Evolutionary conservation across 2,797 vertebrate species (phyloP), one percentile per base, ranked within the genome.

Genomic region (Labeo calbasu): DNA sequence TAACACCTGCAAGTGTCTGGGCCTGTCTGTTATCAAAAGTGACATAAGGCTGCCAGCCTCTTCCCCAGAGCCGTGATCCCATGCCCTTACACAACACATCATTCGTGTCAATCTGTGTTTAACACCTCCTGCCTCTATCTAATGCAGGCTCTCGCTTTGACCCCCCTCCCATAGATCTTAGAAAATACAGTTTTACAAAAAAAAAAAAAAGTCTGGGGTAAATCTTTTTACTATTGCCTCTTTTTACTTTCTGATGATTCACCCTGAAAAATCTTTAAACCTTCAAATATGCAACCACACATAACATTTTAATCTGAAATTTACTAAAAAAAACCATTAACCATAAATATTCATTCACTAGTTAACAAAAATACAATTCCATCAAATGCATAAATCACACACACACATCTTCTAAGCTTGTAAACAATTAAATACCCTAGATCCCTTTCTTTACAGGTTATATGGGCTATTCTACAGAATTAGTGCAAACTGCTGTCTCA

Each of bases 1-100:
- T 25, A 94, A 93, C 93, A 93, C 91, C 94, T 94, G 92, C 83
- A 93, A 91, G 53, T 59, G 92, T 92, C 91, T 89, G 89, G 77
- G 88, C 11, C 89, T 73, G 92, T 93, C 94, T 94, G 90, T 92
- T 93, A 92, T 91, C 89, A 88, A 89, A 86, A 28, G 90, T 93
- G 92, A 95, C 71, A 89, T 93, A 87, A 73, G 46, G 32, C 59
- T n/a, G 8, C 82, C 71, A 61, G 61, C 90, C 92, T 87, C 90
- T 72, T 65, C 59, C 63, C 72, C 48, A 48, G 59, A 88, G 79
- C 84, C 48, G 55, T 23, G 51, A 61, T 72, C 40, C n/a, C 73
- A 48, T 82, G 43, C 87, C 25, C 89, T 88, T 87, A 89, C 17
- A 75, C 43, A 75, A 65, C 78, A 46, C 36, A 32, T 28, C 10